phyloP scores from a whole-genome alignment of 2,113 vertebrate genomes.

The Pelvicachromis taeniatus region DNA sequence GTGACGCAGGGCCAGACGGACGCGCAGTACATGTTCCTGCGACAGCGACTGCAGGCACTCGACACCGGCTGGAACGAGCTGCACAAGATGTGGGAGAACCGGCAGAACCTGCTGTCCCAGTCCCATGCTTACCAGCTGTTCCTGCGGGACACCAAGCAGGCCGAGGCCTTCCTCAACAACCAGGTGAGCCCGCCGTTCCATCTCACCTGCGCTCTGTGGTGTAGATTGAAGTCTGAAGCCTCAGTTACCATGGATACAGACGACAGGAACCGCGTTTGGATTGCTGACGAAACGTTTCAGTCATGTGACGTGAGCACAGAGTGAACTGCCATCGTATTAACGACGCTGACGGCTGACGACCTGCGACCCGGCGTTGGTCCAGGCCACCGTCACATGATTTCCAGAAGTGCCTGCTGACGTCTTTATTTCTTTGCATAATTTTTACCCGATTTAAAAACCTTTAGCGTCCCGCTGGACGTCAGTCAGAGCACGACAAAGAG shows the following conservation, averaged over 20 bases:
- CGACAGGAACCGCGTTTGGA: background rate
- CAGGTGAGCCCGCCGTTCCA: conserved; percentile 74
- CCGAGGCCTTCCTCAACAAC: conserved; percentile 98
- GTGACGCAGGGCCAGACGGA: conserved; percentile 97
- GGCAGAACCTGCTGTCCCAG: conserved; percentile 95
- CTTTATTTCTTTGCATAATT: background rate
- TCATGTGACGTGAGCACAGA: background rate
- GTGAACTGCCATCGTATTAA: background rate
- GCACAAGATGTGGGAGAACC: conserved; percentile 99
- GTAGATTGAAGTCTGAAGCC: background rate
- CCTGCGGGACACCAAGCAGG: conserved; percentile 96
- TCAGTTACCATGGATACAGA: background rate
- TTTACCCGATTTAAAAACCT: background rate
- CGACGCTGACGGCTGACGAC: accelerated
- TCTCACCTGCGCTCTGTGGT: background rate
- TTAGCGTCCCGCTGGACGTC: background rate
- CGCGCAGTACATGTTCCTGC: conserved; percentile 98
- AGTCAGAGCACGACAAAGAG: too few species aligned
- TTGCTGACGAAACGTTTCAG: background rate
- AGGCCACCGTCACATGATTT: accelerated
- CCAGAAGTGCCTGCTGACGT: background rate
- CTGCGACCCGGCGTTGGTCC: accelerated
- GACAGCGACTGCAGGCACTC: conserved; percentile 92
- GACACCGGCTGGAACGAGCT: conserved; percentile 99
- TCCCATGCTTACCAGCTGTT: conserved; percentile 96